Base-by-base conservation (phyloP, 92 coral and sea anemone genomes). In the Scolanthus callimorphus region DNA sequence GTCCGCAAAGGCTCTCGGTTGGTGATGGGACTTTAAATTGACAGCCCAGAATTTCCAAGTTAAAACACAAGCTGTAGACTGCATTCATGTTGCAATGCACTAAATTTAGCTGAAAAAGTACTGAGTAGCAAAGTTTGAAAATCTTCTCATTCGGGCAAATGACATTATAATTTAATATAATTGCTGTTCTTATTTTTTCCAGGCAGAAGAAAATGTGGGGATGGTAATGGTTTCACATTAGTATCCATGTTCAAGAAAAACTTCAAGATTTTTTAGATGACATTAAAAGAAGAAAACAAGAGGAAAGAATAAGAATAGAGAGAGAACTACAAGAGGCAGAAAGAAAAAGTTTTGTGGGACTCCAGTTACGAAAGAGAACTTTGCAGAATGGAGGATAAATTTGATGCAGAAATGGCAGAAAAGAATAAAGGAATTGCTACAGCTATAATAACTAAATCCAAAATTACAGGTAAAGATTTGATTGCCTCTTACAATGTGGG, bases 191-290 rank as follows among this genome's bases (percentile, higher is more conserved):
- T n/a, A n/a, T n/a, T n/a, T n/a, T n/a, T n/a, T n/a, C n/a, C 45
- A 92, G 98, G 90, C 96, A 41, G 86, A 80, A 51, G 98, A 92
- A 67, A 92, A 84, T 53, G 67, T 92, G 17, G 98, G 98, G 17
- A 92, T 88, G 98, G 98, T 83, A 3, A 92, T 92, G 98, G 88
- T 89, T 92, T 92, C 59, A 92, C 90, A 1, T 53, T 92, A 37
- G 96, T 92, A 12, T 92, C 98, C 24, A 85, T 57, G 79, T 90
- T 30, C 96, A 92, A 71, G 98, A 92, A 60, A 89, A 77, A 48
- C 84, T 92, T 11, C 79, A 70, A 66, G 90, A 80, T 60, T 63
- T 76, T 71, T 79, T 76, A 43, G 91, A 77, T 37, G 51, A 49
- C 11, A 39, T 77, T 25, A 88, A 84, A 48, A 57, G 59, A 51